These are phyloP conservation scores for Lepus americanus DNA, from an alignment of 2,113 vertebrate species.

Conservation along the genomic window DNA sequence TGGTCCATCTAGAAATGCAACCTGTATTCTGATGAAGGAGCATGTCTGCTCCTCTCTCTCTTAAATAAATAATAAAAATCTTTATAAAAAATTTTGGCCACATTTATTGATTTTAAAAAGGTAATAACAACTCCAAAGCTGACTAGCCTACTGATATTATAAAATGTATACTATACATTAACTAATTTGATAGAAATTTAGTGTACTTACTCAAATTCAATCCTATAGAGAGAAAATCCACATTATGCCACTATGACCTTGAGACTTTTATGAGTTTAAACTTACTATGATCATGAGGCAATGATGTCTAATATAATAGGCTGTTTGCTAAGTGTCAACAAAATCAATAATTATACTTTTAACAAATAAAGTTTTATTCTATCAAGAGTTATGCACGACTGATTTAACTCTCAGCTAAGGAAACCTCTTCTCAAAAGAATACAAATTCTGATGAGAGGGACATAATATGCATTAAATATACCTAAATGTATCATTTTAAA, in stretches of 20 bases:
- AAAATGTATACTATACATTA: background rate
- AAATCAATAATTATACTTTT: conserved; percentile 67
- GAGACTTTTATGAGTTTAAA: conserved; percentile 49
- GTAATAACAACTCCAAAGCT: conserved; percentile 18
- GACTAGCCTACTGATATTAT: background rate
- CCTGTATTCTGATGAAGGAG: no score
- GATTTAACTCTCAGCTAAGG: conserved; percentile 54
- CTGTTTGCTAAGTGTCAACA: conserved; percentile 66
- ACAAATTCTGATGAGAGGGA: conserved; percentile 5
- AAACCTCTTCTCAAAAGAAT: conserved; percentile 47
- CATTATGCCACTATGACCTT: background rate
- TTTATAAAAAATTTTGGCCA: background rate
- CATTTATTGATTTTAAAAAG: conserved; percentile 42
- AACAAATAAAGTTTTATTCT: conserved; percentile 58
- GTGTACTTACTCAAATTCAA: conserved; percentile 53
- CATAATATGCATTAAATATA: conserved; percentile 48
- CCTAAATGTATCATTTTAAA: conserved; percentile 21
- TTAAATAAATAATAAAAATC: no score
- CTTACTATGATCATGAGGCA: conserved; percentile 22
- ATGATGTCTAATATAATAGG: conserved; percentile 55
- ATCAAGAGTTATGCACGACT: background rate
- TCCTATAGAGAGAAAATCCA: conserved; percentile 41
- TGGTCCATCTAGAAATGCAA: no score
- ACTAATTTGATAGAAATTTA: conserved; percentile 25
- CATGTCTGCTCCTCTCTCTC: no score